Evolutionary conservation across 2,113 vertebrate species (phyloP), one percentile per base, ranked within the genome.

Genomic region (Saccopteryx leptura): DNA sequence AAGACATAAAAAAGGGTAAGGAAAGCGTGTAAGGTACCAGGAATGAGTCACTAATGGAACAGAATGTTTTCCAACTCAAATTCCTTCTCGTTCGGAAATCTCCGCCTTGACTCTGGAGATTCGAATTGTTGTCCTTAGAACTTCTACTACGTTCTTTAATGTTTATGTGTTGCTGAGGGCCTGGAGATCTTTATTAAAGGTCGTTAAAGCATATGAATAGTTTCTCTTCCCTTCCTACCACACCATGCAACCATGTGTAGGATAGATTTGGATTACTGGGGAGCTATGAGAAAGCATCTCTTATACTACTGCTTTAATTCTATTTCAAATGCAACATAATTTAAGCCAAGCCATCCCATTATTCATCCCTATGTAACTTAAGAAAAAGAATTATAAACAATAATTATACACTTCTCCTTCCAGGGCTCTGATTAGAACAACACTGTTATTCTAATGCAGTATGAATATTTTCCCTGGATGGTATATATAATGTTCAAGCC

Each of bases 41-140:
- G 48, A 66, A 46, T 78, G n/a, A 54, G 69, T 86, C 76, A 81
- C 24, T 46, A 58, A 48, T 24, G 65, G 84, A 95, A n/a, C 52
- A 68, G 76, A 24, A 26, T 10, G 72, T 31, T 94, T 96, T 94
- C 72, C 84, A 84, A 54, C 93, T 97, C 94, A 76, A 19, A 31
- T 97, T 81, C 56, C 79, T 94, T 96, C 82, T 63, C 23, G 39
- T 39, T 39, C 4, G 4, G 89, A 96, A 96, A 39, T 80, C 93
- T 88, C 48, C 61, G 75, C 39, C 68, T 58, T 33, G 33, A 60
- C 63, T 65, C 17, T 6, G 71, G 31, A 31, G 52, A 21, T 71
- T 54, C n/a, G 24, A 17, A 2, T 2, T 50, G 78, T 31, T 56
- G 58, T 50, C 58, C 28, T 10, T 65, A 15, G 63, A 81, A 56